phyloP scores from a whole-genome alignment of 2,113 vertebrate species.

The Pitta sordida region DNA sequence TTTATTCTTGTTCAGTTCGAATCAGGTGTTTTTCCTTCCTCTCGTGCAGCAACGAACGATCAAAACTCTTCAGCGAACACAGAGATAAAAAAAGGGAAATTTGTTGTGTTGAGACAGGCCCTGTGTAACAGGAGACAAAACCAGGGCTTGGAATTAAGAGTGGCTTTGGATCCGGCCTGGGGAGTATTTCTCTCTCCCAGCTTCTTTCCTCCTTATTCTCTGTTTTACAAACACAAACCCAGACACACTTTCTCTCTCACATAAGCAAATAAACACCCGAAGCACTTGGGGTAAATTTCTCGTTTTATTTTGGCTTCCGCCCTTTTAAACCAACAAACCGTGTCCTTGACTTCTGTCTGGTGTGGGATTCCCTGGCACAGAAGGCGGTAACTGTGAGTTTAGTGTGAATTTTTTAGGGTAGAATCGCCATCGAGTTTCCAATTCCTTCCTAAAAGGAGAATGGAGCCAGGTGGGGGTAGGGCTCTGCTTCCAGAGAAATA shows the following conservation, averaged over 20 bases:
- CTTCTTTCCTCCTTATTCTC: not conserved
- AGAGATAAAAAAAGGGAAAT: not conserved
- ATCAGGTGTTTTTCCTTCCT: not conserved
- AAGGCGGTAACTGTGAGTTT: not conserved
- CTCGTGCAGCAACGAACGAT: accelerated
- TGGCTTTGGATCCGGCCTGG: not conserved
- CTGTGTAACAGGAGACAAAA: not conserved
- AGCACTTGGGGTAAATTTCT: not conserved
- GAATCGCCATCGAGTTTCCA: not conserved
- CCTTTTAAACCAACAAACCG: not conserved
- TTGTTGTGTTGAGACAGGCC: not conserved
- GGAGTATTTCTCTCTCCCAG: not conserved
- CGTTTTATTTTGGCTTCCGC: not conserved
- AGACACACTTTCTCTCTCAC: not conserved
- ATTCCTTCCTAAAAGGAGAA: not conserved
- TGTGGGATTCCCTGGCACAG: not conserved
- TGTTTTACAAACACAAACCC: not conserved
- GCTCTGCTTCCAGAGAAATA: not conserved
- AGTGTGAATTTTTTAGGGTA: accelerated
- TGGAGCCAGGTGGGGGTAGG: not conserved
- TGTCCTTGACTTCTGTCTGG: not conserved
- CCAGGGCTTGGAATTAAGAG: not conserved
- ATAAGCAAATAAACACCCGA: not conserved
- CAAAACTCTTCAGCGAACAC: not conserved
- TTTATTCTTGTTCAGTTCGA: not conserved